Base-by-base conservation (phyloP, 2,797 vertebrate species). In the Astyanax mexicanus region DNA sequence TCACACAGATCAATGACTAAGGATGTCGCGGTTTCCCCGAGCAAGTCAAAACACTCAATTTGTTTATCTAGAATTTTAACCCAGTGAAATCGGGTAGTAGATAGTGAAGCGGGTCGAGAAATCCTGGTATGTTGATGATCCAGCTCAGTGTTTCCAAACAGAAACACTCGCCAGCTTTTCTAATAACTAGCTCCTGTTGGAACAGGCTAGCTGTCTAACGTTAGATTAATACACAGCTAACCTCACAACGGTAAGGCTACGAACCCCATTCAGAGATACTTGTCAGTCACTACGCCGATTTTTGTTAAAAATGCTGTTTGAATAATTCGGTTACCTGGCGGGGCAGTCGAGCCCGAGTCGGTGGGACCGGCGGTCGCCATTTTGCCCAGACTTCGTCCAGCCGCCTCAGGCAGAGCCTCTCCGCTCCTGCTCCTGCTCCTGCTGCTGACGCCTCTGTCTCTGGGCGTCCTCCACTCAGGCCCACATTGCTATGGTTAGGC, bases 281-380 rank as follows among this genome's bases (percentile, higher is more conserved):
- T 1, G 11, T 4, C 13, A 51, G 0, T 27, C 19, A 27, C 6
- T 12, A 15, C 54, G 1, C 3, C 51, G 0, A 4, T 15, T 54
- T 27, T 19, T 51, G 17, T 5, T 11, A 44, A 25, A 15, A 23
- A 35, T n/a, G 42, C 13, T 17, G n/a, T 47, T 19, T 13, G 27
- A 27, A 54, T 54, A 54, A 3, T 13, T 15, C 11, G 12, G 17
- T 65, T 93, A 95, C 94, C 94, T 93, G 93, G 88, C 81, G 88
- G 90, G 85, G 86, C 88, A 80, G 89, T 86, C 64, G 89, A 89
- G 89, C 91, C 94, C 87, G 87, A 84, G 79, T 94, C 93, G 83
- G 88, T 88, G 79, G 85, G 86, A 83, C 85, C 92, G 90, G 93
- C 92, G 86, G 93, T 92, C 92, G 94, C 94, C 94, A 95, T 95